phyloP scores from a whole-genome alignment of 1,140 invertebrate species.

The Drosophila erecta region DNA sequence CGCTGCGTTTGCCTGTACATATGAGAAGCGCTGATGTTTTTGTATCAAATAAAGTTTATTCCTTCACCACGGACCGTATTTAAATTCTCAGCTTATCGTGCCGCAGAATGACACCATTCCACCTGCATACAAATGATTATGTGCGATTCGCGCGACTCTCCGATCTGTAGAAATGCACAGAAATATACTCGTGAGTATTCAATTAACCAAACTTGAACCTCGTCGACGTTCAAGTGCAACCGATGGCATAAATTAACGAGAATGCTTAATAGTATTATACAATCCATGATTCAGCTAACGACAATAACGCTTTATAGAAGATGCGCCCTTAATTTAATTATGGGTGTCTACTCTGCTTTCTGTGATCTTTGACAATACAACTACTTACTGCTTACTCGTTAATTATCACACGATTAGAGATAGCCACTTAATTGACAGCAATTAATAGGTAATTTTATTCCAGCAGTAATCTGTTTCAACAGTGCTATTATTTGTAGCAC shows the following conservation, averaged over 20 bases:
- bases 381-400: background rate
- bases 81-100: constrained; percentile 15
- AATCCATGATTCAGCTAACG: constrained; percentile 3
- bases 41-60: constrained; percentile 54
- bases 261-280: constrained; percentile 1
- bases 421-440: background rate
- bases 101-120: constrained; percentile 31
- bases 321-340: constrained; percentile 7
- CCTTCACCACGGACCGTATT: constrained; percentile 40
- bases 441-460: constrained; percentile 12
- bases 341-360: background rate
- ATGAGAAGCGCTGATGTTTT: constrained; percentile 49
- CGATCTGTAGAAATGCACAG: constrained; percentile 11
- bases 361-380: background rate
- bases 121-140: constrained; percentile 44
- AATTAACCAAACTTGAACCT: constrained; percentile 32
- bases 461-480: background rate
- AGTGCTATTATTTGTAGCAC: background rate
- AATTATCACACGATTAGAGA: background rate
- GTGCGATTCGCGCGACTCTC: constrained; percentile 10
- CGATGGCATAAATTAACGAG: constrained; percentile 4
- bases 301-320: background rate
- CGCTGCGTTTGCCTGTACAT: constrained; percentile 50
- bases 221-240: constrained; percentile 2
- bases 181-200: constrained; percentile 6